Conservation (phyloP, 2,797 vertebrate species). For the Calcarius lapponicus region DNA sequence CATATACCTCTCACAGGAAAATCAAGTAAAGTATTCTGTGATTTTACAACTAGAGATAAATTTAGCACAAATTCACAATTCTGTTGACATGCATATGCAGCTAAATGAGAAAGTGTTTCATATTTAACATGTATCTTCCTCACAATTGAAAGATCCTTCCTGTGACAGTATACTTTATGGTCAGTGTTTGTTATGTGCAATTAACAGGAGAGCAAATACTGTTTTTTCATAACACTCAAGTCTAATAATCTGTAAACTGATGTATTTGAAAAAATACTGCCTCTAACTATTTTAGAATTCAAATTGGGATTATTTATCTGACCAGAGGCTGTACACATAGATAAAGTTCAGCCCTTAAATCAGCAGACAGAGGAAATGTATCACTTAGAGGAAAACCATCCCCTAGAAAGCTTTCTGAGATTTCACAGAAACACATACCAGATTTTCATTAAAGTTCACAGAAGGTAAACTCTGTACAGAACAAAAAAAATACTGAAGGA, state of each 20-base stretch:
- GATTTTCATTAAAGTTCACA: not conserved
- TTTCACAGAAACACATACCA: not conserved
- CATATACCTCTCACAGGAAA: not conserved
- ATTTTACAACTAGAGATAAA: not conserved
- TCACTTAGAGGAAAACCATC: not conserved
- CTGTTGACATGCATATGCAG: not conserved
- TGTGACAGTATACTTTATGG: not conserved
- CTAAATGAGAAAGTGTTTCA: not conserved
- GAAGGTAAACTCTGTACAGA: not conserved
- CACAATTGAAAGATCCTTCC: not conserved
- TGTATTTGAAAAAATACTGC: not conserved
- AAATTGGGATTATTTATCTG: not conserved
- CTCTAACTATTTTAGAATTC: not conserved
- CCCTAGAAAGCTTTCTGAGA: not conserved
- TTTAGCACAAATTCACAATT: not conserved
- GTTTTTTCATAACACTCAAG: not conserved
- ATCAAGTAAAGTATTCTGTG: not conserved
- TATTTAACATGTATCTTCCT: not conserved
- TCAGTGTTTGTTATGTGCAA: not conserved
- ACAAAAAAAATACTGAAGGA: not conserved
- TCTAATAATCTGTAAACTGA: not conserved
- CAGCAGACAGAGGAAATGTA: not conserved
- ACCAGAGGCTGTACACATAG: not conserved
- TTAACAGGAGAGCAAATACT: not conserved
- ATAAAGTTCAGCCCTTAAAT: not conserved